These are phyloP conservation scores for Tursiops truncatus DNA, from an alignment of 2,113 vertebrate species.

Conservation along the genomic window DNA sequence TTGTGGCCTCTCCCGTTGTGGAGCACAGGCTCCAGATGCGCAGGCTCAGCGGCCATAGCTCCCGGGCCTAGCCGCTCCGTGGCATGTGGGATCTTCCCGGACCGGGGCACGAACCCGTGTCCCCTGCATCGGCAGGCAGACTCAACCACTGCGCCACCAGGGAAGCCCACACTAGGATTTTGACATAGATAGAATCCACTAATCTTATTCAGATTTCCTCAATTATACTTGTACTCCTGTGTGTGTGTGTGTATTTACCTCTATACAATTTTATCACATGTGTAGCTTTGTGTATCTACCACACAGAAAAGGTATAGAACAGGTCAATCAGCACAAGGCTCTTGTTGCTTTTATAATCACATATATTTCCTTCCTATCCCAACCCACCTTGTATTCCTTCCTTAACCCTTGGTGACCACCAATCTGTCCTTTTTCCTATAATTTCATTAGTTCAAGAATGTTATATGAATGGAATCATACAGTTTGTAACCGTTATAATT, in stretches of 20 bases:
- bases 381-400: not conserved
- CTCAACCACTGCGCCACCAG: too few relatives aligned
- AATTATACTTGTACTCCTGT: not conserved
- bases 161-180: not conserved
- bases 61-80: fast-evolving
- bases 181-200: not conserved
- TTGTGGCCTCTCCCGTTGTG: too few relatives aligned
- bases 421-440: not conserved
- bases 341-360: not conserved
- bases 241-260: not conserved
- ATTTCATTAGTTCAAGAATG: not conserved
- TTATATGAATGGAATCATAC: not conserved
- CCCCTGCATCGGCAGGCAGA: too few relatives aligned
- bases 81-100: too few relatives aligned
- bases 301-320: not conserved
- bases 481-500: not conserved
- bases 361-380: not conserved
- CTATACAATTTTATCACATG: not conserved
- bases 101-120: too few relatives aligned
- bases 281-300: not conserved
- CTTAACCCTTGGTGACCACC: not conserved
- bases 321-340: not conserved
- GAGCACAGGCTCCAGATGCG: too few relatives aligned
- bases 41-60: too few relatives aligned
- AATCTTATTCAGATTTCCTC: not conserved